Percentiles rank a stretch among this genome's conserved stretches.
phyloP scores from a whole-genome alignment of 2,888 invertebrate species.

The Dicyrtomina minuta region DNA sequence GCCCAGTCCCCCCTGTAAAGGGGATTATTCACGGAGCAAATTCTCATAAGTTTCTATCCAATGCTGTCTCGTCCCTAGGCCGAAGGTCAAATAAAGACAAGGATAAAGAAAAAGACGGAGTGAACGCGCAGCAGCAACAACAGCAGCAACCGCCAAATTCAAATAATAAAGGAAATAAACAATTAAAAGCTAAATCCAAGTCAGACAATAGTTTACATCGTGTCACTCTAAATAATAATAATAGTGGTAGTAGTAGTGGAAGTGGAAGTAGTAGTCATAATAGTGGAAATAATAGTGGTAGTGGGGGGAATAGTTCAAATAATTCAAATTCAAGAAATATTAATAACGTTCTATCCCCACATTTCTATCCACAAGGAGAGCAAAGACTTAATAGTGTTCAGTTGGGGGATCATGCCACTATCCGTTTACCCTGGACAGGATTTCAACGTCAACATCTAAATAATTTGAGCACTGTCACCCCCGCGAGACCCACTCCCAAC shows the following conservation, averaged over 20 bases:
- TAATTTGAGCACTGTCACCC: slow-evolving; percentile 47
- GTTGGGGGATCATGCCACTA: slow-evolving; percentile 52
- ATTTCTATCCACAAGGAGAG: slow-evolving; percentile 38
- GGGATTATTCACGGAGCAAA: slow-evolving; percentile 18
- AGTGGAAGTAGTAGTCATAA: slow-evolving; percentile 38
- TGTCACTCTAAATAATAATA: slow-evolving; percentile 36
- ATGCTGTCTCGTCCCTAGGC: slow-evolving; percentile 49
- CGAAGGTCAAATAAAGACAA: slow-evolving; percentile 43
- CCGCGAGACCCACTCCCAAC: slow-evolving; percentile 38
- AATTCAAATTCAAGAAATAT: too few relatives aligned
- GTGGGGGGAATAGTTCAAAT: not conserved
- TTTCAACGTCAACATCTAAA: slow-evolving; percentile 48
- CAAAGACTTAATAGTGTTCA: slow-evolving; percentile 52
- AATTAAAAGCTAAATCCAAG: slow-evolving; percentile 52
- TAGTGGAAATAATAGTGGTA: not conserved
- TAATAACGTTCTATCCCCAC: slow-evolving; percentile 16
- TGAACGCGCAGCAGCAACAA: not conserved
- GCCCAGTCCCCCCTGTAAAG: slow-evolving; percentile 39
- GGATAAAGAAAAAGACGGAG: too few relatives aligned
- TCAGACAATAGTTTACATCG: slow-evolving; percentile 54
- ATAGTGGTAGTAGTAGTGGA: not conserved
- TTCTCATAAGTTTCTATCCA: slow-evolving; percentile 43
- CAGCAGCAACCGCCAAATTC: not conserved
- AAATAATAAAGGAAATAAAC: slow-evolving; percentile 19
- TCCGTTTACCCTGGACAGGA: slow-evolving; percentile 52